Percentiles rank a stretch among this genome's conserved stretches.
phyloP scores from a whole-genome alignment of 2,888 invertebrate species.

The Meiosimyza platycephala region DNA sequence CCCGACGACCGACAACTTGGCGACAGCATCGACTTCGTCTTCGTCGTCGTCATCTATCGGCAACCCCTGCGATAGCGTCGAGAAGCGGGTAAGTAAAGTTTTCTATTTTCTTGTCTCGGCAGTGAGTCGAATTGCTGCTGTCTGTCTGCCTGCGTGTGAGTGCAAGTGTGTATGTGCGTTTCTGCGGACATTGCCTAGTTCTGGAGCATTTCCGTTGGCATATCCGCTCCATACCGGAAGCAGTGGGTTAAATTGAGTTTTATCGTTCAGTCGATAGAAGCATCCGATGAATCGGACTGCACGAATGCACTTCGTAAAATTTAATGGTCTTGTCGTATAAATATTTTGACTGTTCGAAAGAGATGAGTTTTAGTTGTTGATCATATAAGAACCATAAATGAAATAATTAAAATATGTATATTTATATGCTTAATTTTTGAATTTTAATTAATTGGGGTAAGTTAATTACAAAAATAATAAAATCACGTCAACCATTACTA shows the following conservation, averaged over 20 bases:
- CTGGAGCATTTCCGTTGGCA: constrained; percentile 32
- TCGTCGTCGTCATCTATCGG: constrained; percentile 59
- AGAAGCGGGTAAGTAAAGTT: constrained; percentile 64
- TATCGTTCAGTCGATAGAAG: too few species aligned
- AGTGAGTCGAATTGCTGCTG: background rate
- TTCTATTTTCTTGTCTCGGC: constrained; percentile 4
- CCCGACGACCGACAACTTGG: constrained; percentile 50
- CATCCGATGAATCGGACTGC: too few species aligned
- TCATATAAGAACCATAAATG: too few species aligned
- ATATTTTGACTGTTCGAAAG: too few species aligned
- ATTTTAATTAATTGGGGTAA: too few species aligned
- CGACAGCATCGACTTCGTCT: constrained; percentile 54
- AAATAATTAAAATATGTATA: too few species aligned
- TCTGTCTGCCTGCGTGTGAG: background rate
- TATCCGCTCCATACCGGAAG: constrained; percentile 39
- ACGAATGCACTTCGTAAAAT: too few species aligned
- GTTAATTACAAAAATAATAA: too few species aligned
- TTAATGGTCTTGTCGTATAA: too few species aligned
- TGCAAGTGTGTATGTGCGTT: background rate
- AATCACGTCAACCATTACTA: too few species aligned
- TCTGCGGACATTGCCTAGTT: background rate
- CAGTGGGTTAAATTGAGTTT: constrained; percentile 23
- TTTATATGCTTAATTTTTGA: too few species aligned
- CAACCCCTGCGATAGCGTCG: constrained; percentile 67
- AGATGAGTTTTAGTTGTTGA: too few species aligned